Evolutionary conservation across 2,888 invertebrate genomes (phyloP).

Genomic region (Pyrrhia umbra): DNA sequence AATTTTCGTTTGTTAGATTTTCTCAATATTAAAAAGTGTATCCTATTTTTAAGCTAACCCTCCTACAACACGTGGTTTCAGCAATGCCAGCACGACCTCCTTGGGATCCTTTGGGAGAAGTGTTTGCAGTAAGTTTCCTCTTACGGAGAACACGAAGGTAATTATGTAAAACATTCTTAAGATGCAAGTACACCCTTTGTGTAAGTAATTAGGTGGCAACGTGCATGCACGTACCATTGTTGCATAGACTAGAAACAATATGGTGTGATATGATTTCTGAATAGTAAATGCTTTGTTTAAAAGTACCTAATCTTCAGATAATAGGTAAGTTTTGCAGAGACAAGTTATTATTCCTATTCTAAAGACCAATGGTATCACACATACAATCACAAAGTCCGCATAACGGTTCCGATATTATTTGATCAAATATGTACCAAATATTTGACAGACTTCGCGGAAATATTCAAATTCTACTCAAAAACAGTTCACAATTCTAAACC

Average conservation of each 20-base stretch:
- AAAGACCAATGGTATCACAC: too few relatives aligned
- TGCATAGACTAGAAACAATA: background rate
- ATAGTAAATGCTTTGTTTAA: too few relatives aligned
- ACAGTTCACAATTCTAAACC: slow-evolving; percentile 32
- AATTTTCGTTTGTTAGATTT: too few relatives aligned
- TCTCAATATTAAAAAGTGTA: too few relatives aligned
- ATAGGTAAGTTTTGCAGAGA: too few relatives aligned
- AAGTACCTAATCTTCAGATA: too few relatives aligned
- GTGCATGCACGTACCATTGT: too few relatives aligned
- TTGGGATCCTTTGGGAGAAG: slow-evolving; percentile 15
- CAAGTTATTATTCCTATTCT: too few relatives aligned
- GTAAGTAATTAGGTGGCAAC: slow-evolving; percentile 9
- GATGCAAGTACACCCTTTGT: background rate
- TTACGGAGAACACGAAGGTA: slow-evolving; percentile 32
- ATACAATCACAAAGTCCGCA: too few relatives aligned
- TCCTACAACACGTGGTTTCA: slow-evolving; percentile 34
- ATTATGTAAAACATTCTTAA: slow-evolving; percentile 28
- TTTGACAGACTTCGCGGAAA: background rate
- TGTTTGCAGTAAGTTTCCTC: slow-evolving; percentile 37
- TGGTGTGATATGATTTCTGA: too few relatives aligned
- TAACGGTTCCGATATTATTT: too few relatives aligned
- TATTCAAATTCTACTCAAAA: slow-evolving; percentile 18
- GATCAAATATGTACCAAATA: background rate
- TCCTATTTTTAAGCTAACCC: background rate
- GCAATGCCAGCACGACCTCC: slow-evolving; percentile 3